Base-by-base conservation (phyloP, 2,113 vertebrate species). In the Myiozetetes cayanensis region DNA sequence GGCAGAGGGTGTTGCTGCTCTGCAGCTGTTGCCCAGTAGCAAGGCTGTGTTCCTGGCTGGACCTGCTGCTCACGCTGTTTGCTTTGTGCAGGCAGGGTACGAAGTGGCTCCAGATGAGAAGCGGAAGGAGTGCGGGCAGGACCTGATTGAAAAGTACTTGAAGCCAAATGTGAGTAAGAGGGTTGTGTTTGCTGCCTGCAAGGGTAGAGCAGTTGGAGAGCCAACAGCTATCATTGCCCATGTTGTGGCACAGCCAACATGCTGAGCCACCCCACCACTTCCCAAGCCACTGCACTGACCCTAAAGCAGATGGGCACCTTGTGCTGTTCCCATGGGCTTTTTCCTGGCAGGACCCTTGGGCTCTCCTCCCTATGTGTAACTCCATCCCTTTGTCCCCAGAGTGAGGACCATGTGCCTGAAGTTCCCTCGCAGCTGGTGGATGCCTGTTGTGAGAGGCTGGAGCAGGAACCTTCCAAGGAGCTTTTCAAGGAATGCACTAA, bases 101-200 rank as follows among this genome's bases (percentile, higher is more conserved):
- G 99, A 99, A 96, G 99, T 99, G 94, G 98, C 99, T 31, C 99
- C 99, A 8, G 99, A 99, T 81, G 99, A 99, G 95, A 99, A 98
- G 94, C 98, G 99, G 96, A 99, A 98, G 94, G 99, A 99, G 19
- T 98, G 98, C 22, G 99, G 99, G 63, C 98, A 98, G 96, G 97
- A 97, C 49, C 97, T 99, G 56, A 96, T 99, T 44, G 98, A 99
- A 93, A 98, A 97, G 87, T 99, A 98, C 98, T 98, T 99, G 97
- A 98, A 95, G 91, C 97, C 97, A 94, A 97, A 97, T 6, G 98
- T 98, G 81, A 98, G 97, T 81, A 68, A 96, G 63, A 84, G 37
- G 25, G 21, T 53, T 78, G 28, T 56, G 37, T 61, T 85, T 61
- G 58, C 70, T 95, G 85, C 49, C 65, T 80, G 66, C 56, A 61